These are phyloP conservation scores for Aporrectodea caliginosa DNA, from an alignment of 1,140 invertebrate genomes.

Conservation along the genomic window DNA sequence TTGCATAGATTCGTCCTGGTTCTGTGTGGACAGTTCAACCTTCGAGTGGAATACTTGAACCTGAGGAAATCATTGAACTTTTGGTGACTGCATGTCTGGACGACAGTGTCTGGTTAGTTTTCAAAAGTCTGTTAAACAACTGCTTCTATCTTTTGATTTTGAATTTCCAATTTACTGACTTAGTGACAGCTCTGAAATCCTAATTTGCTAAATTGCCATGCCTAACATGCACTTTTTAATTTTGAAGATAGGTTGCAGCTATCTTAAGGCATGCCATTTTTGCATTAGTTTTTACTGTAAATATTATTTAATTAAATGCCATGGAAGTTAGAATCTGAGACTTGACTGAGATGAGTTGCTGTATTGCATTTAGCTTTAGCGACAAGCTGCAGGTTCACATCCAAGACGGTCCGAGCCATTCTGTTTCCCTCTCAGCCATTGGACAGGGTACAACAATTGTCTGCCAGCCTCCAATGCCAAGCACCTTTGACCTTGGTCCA, in stretches of 20 bases:
- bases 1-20: conserved; percentile 43
- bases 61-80: conserved; percentile 44
- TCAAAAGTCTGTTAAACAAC: too few relatives aligned
- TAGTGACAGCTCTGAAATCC: too few relatives aligned
- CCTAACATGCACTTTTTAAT: too few relatives aligned
- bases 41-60: conserved; percentile 44
- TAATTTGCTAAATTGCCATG: too few relatives aligned
- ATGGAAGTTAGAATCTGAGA: too few relatives aligned
- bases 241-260: too few relatives aligned
- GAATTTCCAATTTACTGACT: too few relatives aligned
- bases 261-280: too few relatives aligned
- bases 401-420: conserved; percentile 44
- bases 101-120: conserved; percentile 47
- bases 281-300: too few relatives aligned
- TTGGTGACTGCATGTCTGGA: conserved; percentile 49
- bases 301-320: too few relatives aligned
- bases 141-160: too few relatives aligned
- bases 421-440: conserved; percentile 47
- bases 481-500: conserved; percentile 51
- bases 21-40: conserved; percentile 52
- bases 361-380: conserved; percentile 44
- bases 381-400: conserved; percentile 54
- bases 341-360: neutral
- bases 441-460: conserved; percentile 54
- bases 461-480: conserved; percentile 48